Evolutionary conservation across 2,797 vertebrate species (phyloP).

Genomic region (Poecilia gillii): DNA sequence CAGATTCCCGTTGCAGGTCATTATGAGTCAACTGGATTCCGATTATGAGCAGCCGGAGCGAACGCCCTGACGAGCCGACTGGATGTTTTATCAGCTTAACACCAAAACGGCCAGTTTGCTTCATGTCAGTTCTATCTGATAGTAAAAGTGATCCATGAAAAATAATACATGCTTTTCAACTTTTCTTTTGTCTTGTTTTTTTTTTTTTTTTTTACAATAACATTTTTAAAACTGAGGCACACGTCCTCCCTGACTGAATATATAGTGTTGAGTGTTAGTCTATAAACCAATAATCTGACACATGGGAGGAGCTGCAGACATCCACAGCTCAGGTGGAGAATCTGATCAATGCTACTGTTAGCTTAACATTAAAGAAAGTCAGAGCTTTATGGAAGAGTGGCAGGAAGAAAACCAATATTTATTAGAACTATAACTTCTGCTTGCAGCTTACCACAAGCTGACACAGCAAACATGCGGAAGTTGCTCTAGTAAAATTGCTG

Average conservation of each 20-base stretch:
- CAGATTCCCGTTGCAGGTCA: conserved; percentile 3
- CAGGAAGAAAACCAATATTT: neutral
- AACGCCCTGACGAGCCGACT: too few species aligned
- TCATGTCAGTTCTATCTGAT: neutral
- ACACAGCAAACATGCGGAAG: neutral
- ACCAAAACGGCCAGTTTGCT: neutral
- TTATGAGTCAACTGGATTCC: conserved; percentile 12
- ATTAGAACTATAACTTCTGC: neutral
- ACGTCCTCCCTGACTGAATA: too few species aligned
- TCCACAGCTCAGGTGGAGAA: neutral
- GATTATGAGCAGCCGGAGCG: neutral
- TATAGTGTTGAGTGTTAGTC: neutral
- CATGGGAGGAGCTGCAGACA: neutral
- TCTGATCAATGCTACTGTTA: neutral
- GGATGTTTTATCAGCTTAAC: neutral
- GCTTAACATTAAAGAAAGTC: neutral
- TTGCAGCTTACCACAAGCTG: neutral
- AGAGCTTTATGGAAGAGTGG: neutral
- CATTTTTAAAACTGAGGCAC: neutral
- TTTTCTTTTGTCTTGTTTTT: neutral
- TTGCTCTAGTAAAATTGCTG: neutral
- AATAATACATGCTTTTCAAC: neutral
- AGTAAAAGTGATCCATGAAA: neutral
- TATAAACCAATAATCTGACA: neutral
- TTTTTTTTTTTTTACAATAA: neutral